Base-by-base conservation (phyloP, 1,140 invertebrate species). In the Brachionus paranguensis region DNA sequence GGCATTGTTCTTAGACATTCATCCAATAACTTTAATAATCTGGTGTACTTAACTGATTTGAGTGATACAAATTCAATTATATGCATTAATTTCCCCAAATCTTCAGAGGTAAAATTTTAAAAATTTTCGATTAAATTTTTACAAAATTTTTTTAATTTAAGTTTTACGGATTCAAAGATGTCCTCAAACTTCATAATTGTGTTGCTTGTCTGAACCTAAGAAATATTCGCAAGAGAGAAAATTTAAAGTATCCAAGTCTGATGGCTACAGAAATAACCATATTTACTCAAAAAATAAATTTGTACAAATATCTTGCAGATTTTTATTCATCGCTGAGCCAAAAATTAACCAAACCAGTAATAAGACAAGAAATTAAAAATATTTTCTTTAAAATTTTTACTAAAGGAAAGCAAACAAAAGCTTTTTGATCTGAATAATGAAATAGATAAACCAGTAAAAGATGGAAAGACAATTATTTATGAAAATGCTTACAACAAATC, bases 21-120 rank as follows among this genome's bases (percentile, higher is more conserved):
- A 3, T 45, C 78, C 20, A 81, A 64, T 37, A 64, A 60, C 53
- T 81, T 7, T 37, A 60, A 60, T 41, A 64, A 43, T 47, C 53
- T 81, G 2, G 53, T 81, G n/a, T 81, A 64, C 14, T 64, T 81
- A 55, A 81, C 78, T 14, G 37, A 81, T 64, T 68, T 81, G 8
- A 29, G 14, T 64, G 53, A 81, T 11, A 24, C 17, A 10, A 81
- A 81, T 81, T 68, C 53, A 81, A 81, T 81, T 29, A 37, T 81
- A n/a, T 81, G 78, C n/a, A 47, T 81, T 64, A 41, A n/a, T 64
- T 81, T 81, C 45, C 50, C 78, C 3, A 81, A 65, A 47, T 12
- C 27, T 29, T 14, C 53, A 0, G 78, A 81, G 14, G 76, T 79
- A 79, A 33, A 27, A 20, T 27, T 3, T 14, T 14, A 11, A 33